A percentile compares a stretch with the other conserved stretches of the same genome.
Evolutionary conservation across 2,113 vertebrate species (phyloP).

Genomic region (Vombatus ursinus): DNA sequence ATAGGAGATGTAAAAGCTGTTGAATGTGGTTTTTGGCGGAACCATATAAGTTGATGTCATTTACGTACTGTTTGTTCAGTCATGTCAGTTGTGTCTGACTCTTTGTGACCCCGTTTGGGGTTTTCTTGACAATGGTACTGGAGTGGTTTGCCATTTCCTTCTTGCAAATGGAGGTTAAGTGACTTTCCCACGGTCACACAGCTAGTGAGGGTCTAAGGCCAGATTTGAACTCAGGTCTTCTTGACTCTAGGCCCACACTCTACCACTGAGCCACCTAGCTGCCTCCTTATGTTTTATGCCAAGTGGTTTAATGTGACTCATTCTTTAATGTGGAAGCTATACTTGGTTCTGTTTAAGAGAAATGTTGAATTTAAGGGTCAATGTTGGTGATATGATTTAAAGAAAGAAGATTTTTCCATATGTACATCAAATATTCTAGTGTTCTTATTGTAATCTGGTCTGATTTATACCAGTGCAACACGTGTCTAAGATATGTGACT

Average conservation of each 20-base stretch:
- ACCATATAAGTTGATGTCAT: neutral
- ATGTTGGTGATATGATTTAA: neutral
- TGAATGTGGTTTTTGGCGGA: neutral
- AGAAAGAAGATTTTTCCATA: neutral
- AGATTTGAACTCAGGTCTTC: too few relatives aligned
- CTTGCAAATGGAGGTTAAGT: neutral
- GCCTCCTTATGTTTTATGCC: too few relatives aligned
- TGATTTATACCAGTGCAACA: neutral
- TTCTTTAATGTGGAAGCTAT: neutral
- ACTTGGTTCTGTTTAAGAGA: neutral
- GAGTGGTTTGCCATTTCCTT: neutral
- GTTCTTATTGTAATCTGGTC: neutral
- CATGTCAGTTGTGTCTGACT: neutral
- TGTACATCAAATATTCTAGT: neutral
- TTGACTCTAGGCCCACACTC: too few relatives aligned
- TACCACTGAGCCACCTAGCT: too few relatives aligned
- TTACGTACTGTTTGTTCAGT: neutral
- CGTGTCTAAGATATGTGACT: neutral
- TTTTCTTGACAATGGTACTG: neutral
- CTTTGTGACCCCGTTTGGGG: neutral
- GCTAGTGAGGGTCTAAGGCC: too few relatives aligned
- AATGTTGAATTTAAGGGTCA: neutral
- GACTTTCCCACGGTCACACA: too few relatives aligned
- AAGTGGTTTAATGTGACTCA: neutral
- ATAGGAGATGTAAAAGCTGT: neutral